A percentile compares a stretch with the other conserved stretches of the same genome.
Conservation (phyloP, 2,797 vertebrate genomes). For the Enteromius afrohamiltoni region DNA sequence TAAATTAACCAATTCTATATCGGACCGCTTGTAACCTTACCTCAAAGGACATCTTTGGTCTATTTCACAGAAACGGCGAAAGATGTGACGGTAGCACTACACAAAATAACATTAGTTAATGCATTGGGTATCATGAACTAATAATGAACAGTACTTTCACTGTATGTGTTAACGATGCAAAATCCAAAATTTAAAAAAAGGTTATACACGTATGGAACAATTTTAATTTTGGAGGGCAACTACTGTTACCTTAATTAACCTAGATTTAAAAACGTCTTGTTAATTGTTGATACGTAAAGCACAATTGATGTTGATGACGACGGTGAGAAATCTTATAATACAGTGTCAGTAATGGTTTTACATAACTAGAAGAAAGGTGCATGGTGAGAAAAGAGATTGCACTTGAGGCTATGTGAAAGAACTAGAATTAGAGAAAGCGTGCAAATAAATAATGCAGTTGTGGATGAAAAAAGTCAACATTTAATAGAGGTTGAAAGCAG, state of each 20-base stretch:
- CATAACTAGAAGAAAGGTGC: not conserved
- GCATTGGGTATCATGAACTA: not conserved
- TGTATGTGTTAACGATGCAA: not conserved
- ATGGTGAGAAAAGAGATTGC: not conserved
- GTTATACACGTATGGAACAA: not conserved
- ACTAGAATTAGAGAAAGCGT: not conserved
- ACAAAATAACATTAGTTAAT: not conserved
- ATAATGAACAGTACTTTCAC: not conserved
- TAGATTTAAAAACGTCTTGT: not conserved
- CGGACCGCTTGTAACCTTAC: not conserved
- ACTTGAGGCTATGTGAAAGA: not conserved
- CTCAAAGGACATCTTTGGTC: not conserved
- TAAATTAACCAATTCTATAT: conserved; percentile 10
- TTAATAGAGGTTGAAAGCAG: conserved; percentile 22
- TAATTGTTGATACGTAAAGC: not conserved
- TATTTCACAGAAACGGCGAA: not conserved
- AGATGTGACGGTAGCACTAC: not conserved
- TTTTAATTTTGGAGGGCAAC: not conserved
- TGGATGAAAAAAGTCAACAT: conserved; percentile 12
- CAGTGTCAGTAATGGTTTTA: not conserved
- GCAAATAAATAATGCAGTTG: not conserved
- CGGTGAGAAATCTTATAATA: not conserved
- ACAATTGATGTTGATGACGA: not conserved
- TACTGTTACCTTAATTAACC: not conserved
- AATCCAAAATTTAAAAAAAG: not conserved